Percentiles rank a stretch among this genome's conserved stretches.
These are phyloP conservation scores for Drosophila ustulata DNA, from an alignment of 2,888 invertebrate species.

Conservation along the genomic window DNA sequence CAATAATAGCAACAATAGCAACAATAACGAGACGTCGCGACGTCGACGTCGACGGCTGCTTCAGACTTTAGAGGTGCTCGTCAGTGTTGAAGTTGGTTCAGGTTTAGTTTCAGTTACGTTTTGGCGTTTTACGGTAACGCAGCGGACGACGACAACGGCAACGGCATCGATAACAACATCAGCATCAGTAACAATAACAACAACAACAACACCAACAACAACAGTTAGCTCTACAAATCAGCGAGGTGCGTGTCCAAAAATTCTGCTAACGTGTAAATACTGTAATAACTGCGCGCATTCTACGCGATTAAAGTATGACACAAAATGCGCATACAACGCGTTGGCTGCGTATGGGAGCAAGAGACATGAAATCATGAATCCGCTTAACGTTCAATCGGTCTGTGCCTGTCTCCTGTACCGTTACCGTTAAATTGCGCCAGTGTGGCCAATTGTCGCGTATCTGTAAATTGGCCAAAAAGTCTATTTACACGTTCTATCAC, in stretches of 20 bases:
- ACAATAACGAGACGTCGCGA: conserved; percentile 24
- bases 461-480: conserved; percentile 34
- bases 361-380: conserved; percentile 35
- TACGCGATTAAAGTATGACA: conserved; percentile 35
- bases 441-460: conserved; percentile 58
- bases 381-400: conserved; percentile 66
- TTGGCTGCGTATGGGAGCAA: conserved; percentile 23
- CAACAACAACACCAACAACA: conserved; percentile 13
- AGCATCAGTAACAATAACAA: conserved; percentile 6
- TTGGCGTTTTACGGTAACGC: conserved; percentile 80
- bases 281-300: conserved; percentile 48
- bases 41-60: conserved; percentile 37
- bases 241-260: conserved; percentile 53
- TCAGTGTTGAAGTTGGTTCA: conserved; percentile 66
- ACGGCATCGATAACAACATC: conserved; percentile 7
- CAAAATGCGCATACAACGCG: conserved; percentile 70
- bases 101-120: conserved; percentile 80
- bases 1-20: conserved; percentile 14
- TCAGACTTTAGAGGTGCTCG: conserved; percentile 63
- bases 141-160: conserved; percentile 53
- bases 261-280: conserved; percentile 70
- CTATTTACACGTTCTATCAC: conserved; percentile 46
- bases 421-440: conserved; percentile 67
- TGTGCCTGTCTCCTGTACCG: conserved; percentile 54
- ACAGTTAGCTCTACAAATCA: conserved; percentile 56